Percentiles rank a stretch among this genome's conserved stretches.
Conservation (phyloP, 1,140 invertebrate genomes). For the Papilio polytes region DNA sequence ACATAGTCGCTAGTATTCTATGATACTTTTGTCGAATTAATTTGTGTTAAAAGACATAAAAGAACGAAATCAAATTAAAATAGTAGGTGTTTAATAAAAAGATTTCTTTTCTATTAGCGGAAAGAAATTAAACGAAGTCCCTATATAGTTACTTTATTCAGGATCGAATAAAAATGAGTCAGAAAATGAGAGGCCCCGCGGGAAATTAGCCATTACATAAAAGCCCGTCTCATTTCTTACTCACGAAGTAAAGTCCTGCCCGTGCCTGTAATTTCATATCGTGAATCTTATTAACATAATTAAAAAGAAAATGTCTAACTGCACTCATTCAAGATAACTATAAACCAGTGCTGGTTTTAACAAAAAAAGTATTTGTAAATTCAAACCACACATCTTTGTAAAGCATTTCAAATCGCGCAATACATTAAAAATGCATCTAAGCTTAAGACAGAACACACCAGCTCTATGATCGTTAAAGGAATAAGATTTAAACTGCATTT, state of each 20-base stretch:
- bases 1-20: not conserved
- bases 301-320: not conserved
- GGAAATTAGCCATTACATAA: slow-evolving; percentile 76
- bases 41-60: not conserved
- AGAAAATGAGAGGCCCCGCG: slow-evolving; percentile 67
- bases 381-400: slow-evolving; percentile 34
- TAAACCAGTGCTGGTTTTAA: too few relatives aligned
- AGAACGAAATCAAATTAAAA: not conserved
- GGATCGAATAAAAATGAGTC: slow-evolving; percentile 55
- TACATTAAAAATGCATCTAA: slow-evolving; percentile 63
- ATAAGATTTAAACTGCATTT: slow-evolving; percentile 76
- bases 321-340: too few relatives aligned
- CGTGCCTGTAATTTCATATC: slow-evolving; percentile 16
- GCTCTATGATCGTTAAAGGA: slow-evolving; percentile 67
- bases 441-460: slow-evolving; percentile 57
- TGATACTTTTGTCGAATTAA: not conserved
- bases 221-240: slow-evolving; percentile 68
- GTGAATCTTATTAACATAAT: not conserved
- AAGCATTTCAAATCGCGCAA: slow-evolving; percentile 51
- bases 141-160: slow-evolving; percentile 42
- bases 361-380: too few relatives aligned
- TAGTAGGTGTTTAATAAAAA: not conserved
- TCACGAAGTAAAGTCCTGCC: slow-evolving; percentile 48
- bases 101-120: slow-evolving; percentile 8
- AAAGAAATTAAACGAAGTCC: slow-evolving; percentile 51